These are phyloP conservation scores for Mormyrus hasselquistii DNA, from an alignment of 2,797 vertebrate species.

Conservation along the genomic window DNA sequence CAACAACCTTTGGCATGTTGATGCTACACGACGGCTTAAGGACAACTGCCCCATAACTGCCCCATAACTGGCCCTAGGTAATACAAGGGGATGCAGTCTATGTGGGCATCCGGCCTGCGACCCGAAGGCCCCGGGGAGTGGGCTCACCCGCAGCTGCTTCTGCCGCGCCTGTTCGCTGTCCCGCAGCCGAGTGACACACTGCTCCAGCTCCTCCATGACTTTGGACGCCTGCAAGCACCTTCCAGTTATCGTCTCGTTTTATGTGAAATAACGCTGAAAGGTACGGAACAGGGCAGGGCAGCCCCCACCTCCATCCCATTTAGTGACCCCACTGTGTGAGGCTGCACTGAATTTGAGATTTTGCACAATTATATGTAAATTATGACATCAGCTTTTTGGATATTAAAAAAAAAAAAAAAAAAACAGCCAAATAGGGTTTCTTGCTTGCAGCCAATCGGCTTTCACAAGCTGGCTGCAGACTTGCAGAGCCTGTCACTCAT, in stretches of 20 bases:
- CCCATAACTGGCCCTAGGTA: background rate
- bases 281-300: background rate
- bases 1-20: background rate
- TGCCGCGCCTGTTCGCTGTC: slow-evolving; percentile 70
- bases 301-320: background rate
- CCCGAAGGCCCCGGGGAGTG: background rate
- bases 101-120: background rate
- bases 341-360: background rate
- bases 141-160: slow-evolving; percentile 71
- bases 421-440: background rate
- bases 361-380: background rate
- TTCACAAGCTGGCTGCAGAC: background rate
- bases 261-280: background rate
- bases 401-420: background rate
- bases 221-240: slow-evolving; percentile 63
- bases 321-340: background rate
- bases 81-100: background rate
- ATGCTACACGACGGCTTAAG: background rate
- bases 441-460: background rate
- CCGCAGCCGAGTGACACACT: slow-evolving; percentile 56
- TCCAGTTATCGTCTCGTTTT: background rate
- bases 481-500: background rate
- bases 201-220: slow-evolving; percentile 70
- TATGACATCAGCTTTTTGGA: background rate
- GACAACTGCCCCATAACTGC: background rate